These are phyloP conservation scores for Antheraea yamamai DNA, from an alignment of 2,888 invertebrate genomes.

Conservation along the genomic window DNA sequence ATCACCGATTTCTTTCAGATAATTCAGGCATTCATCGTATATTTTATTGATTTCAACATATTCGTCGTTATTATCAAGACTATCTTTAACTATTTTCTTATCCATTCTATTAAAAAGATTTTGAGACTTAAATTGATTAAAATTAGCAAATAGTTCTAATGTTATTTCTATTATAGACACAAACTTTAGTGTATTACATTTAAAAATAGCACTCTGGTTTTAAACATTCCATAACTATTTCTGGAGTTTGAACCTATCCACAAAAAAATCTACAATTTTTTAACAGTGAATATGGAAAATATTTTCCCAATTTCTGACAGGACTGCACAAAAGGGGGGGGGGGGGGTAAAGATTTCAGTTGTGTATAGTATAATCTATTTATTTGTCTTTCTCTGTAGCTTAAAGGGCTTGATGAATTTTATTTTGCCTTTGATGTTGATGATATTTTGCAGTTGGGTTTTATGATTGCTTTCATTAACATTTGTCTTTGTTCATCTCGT, in stretches of 20 bases:
- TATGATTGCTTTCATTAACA: no score
- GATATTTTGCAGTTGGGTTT: no score
- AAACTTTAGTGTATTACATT: background rate
- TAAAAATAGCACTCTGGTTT: background rate
- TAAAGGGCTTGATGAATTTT: no score
- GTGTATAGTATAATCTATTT: no score
- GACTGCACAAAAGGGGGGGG: no score
- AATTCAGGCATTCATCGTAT: constrained; percentile 70
- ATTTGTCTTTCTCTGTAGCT: no score
- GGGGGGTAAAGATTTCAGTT: no score
- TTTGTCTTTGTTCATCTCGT: no score
- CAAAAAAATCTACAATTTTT: background rate
- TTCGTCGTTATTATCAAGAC: constrained; percentile 38
- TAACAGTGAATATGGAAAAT: background rate
- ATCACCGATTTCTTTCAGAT: constrained; percentile 49
- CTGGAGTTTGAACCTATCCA: background rate
- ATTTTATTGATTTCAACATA: constrained; percentile 61
- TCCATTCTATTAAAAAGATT: background rate
- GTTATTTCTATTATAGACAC: background rate
- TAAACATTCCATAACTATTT: background rate
- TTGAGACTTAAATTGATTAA: background rate
- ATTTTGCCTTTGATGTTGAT: no score
- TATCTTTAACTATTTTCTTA: background rate
- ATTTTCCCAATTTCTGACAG: no score
- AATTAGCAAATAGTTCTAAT: background rate